Conservation (phyloP, 2,113 vertebrate species). For the Mirounga angustirostris region DNA sequence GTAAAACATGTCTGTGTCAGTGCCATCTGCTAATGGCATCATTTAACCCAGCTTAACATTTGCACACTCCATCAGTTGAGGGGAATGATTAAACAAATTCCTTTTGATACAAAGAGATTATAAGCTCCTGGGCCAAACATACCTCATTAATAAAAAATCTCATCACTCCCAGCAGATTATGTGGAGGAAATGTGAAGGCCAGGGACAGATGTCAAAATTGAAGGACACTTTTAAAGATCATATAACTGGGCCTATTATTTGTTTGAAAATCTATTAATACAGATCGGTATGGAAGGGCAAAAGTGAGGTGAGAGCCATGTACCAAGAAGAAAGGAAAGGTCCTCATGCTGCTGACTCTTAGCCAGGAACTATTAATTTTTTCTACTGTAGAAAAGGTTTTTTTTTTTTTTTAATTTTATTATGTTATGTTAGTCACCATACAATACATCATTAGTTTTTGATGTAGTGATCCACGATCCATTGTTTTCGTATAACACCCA, state of each 20-base stretch:
- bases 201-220: background rate
- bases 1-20: constrained; percentile 64
- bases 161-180: background rate
- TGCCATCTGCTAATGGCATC: constrained; percentile 64
- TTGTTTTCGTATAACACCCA: no score
- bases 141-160: background rate
- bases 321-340: background rate
- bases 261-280: background rate
- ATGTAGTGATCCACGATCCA: no score
- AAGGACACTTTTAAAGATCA: background rate
- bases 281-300: background rate
- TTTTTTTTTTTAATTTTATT: no score
- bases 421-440: no score
- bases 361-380: background rate
- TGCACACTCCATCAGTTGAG: constrained; percentile 41
- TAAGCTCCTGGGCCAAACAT: constrained; percentile 51
- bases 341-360: background rate
- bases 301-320: background rate
- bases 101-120: constrained; percentile 22
- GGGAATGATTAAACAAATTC: constrained; percentile 56
- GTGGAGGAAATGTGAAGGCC: background rate
- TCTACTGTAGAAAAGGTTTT: background rate
- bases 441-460: no score
- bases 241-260: background rate
- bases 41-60: constrained; percentile 74